Evolutionary conservation across 2,888 invertebrate species (phyloP).

Genomic region (Perdita meconis): DNA sequence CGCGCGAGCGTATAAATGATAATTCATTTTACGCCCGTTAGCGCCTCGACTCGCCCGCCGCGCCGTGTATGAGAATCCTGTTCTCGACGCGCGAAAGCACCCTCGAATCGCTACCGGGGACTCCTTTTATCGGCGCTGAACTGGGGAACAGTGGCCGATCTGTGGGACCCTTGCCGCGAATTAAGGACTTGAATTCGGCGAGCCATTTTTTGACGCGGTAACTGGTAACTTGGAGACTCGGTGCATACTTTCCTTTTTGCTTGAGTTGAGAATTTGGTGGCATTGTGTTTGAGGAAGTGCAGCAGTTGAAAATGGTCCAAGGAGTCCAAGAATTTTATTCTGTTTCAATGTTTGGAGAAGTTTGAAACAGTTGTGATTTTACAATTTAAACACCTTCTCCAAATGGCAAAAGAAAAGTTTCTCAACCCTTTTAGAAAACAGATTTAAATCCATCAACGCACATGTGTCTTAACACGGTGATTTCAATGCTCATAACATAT

Average conservation of each 20-base stretch:
- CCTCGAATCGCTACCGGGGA: slow-evolving; percentile 48
- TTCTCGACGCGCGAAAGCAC: slow-evolving; percentile 50
- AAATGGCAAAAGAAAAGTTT: no score
- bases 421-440: no score
- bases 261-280: no score
- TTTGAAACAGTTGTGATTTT: no score
- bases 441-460: no score
- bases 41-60: slow-evolving; percentile 45
- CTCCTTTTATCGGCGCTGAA: neutral
- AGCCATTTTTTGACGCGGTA: neutral
- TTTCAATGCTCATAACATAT: no score
- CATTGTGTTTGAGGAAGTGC: no score
- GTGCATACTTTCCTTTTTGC: neutral
- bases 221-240: neutral
- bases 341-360: no score
- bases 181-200: neutral
- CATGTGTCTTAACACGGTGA: no score
- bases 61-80: slow-evolving; percentile 45
- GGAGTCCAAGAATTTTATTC: no score
- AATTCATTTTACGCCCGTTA: slow-evolving; percentile 76
- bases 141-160: neutral
- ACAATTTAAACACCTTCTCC: no score
- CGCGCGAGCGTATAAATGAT: slow-evolving; percentile 70
- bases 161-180: neutral
- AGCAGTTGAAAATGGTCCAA: no score